These are phyloP conservation scores for Meles meles DNA, from an alignment of 2,113 vertebrate species.

Conservation along the genomic window DNA sequence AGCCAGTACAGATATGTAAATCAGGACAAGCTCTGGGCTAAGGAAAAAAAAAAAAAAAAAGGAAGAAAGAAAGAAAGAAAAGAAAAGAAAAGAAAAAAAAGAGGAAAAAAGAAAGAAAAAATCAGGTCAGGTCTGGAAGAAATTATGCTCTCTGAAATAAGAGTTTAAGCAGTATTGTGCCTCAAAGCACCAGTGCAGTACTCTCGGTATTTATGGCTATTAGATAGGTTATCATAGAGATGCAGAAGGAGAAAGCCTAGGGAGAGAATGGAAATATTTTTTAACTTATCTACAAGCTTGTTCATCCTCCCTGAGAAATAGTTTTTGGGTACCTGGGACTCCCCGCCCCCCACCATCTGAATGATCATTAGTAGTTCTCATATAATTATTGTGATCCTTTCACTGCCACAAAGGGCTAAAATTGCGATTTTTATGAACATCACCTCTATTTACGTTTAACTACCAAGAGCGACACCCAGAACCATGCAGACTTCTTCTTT, in stretches of 20 bases:
- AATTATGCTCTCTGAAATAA: background rate
- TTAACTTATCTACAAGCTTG: background rate
- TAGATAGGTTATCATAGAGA: background rate
- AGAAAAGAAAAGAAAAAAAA: background rate
- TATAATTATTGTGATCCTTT: background rate
- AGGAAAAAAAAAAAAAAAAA: background rate
- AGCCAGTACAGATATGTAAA: slow-evolving; percentile 1
- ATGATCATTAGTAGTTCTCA: background rate
- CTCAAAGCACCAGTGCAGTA: background rate
- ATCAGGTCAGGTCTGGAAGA: background rate
- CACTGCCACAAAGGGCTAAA: background rate
- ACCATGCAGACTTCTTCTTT: background rate
- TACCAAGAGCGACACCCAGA: background rate
- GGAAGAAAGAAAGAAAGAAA: too few relatives aligned
- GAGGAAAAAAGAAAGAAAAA: background rate
- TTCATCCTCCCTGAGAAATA: background rate
- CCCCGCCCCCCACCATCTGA: background rate
- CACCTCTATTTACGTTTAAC: background rate
- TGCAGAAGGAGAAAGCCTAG: background rate
- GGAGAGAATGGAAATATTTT: background rate
- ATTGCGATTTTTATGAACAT: background rate
- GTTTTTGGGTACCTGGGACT: background rate
- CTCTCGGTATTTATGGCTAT: background rate
- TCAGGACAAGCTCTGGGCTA: background rate
- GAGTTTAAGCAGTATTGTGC: background rate